phyloP scores from a whole-genome alignment of 2,888 invertebrate genomes.

The Ligdia adustata region DNA sequence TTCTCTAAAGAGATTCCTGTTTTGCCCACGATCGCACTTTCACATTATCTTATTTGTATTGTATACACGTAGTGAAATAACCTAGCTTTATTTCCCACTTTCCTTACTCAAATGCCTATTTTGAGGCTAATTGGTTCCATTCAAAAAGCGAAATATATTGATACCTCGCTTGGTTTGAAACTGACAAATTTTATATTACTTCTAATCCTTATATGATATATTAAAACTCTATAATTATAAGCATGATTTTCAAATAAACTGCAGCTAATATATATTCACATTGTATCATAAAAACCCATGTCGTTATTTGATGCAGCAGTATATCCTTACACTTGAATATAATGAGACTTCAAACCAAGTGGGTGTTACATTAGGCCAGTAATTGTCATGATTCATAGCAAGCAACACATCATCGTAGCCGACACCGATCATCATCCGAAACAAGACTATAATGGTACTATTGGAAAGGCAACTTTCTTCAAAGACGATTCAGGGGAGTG shows the following conservation, averaged over 20 bases:
- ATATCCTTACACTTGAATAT: no score
- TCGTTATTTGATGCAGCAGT: no score
- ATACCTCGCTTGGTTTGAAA: no score
- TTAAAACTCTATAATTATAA: no score
- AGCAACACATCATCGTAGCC: constrained; percentile 3
- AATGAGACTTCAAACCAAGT: constrained; percentile 5
- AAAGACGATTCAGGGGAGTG: constrained; percentile 44
- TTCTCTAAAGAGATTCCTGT: constrained; percentile 23
- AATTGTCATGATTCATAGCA: constrained; percentile 20
- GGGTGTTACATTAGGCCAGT: constrained; percentile 13
- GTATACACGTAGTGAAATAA: constrained; percentile 22
- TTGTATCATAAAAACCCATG: no score
- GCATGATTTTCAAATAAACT: no score
- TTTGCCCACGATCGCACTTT: constrained; percentile 31
- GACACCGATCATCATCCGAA: not conserved
- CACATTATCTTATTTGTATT: constrained; percentile 32
- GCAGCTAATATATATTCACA: no score
- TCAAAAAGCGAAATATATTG: no score
- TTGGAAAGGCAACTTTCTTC: constrained; percentile 69
- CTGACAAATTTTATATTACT: no score
- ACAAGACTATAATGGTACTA: constrained; percentile 23
- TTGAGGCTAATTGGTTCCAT: no score
- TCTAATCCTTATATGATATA: no score
- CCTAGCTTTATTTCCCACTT: constrained; percentile 30
- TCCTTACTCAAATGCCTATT: constrained; percentile 21